phyloP scores from a whole-genome alignment of 2,113 vertebrate species.

The Mesembrinibis cayennensis region DNA sequence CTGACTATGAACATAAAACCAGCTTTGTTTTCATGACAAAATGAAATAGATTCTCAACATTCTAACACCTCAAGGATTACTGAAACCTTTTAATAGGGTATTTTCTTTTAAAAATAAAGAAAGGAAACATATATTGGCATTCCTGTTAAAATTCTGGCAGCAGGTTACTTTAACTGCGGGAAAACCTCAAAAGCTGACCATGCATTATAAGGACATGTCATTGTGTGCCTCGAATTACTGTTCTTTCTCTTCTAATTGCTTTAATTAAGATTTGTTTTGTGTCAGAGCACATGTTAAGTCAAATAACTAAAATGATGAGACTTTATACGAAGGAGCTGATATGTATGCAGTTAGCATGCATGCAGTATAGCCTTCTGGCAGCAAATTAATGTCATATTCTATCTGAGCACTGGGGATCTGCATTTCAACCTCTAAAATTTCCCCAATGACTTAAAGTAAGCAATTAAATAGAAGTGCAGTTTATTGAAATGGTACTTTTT shows the following conservation, averaged over 20 bases:
- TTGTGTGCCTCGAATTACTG: conserved; percentile 1
- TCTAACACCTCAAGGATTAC: neutral
- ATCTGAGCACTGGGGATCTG: conserved; percentile 73
- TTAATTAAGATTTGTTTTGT: conserved; percentile 63
- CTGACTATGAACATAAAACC: neutral
- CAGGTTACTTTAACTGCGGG: neutral
- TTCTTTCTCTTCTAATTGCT: conserved; percentile 45
- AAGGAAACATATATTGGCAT: neutral
- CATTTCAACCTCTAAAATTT: conserved; percentile 80
- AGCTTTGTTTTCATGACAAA: neutral
- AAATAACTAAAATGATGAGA: conserved; percentile 61
- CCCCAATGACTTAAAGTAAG: conserved; percentile 80
- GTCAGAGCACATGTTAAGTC: conserved; percentile 62
- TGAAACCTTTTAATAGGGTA: neutral
- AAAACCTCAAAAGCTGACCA: neutral
- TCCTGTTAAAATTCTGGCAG: neutral
- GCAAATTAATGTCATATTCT: conserved; percentile 78
- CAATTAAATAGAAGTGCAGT: conserved; percentile 81
- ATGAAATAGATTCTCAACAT: neutral
- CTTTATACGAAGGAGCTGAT: conserved; percentile 61
- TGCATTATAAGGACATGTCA: neutral
- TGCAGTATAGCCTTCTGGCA: conserved; percentile 63
- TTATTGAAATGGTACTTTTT: conserved; percentile 78
- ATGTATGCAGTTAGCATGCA: conserved; percentile 67
- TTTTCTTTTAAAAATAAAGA: neutral